Base-by-base conservation (phyloP, 2,888 invertebrate genomes). In the Diaperis boleti region DNA sequence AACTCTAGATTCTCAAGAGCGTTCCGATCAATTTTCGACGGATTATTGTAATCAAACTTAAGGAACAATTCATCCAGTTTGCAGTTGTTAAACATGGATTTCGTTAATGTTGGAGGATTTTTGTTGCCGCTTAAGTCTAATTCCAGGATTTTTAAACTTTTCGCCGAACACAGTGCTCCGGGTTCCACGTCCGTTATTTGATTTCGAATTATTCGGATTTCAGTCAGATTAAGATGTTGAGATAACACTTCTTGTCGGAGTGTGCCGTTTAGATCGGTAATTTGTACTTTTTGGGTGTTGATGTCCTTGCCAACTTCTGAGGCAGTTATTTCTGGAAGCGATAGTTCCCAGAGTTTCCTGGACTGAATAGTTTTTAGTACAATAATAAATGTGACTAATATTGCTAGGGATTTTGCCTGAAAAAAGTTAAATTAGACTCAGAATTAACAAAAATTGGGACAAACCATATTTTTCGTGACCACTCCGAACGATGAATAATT, bases 31-130 rank as follows among this genome's bases (percentile, higher is more conserved):
- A 52, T 52, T 15, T 13, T 31, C 0, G 17, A 14, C 6, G 31
- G 26, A n/a, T 39, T 10, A 10, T 41, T 31, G 31, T 31, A 41
- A 17, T 55, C 42, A 29, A 41, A 41, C n/a, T 42, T 31, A 7
- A 55, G 14, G 31, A 55, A 18, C 18, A 55, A 11, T 14, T 56
- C 35, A 3, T 55, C 55, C 17, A 55, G 20, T 3, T 41, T 55
- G 8, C 55, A 55, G 15, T 39, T 31, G 15, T 31, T 17, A 13
- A 55, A 55, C 17, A 20, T 29, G 6, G 13, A 2, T 55, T 42
- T 29, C 14, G 31, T 15, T n/a, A 55, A 22, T 7, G 13, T 5
- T 42, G 55, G 55, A 2, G 17, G 29, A n/a, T 42, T 41, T 7
- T 11, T 41, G 20, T 55, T 55, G 14, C 17, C 10, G 11, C 17